phyloP scores from a whole-genome alignment of 2,888 invertebrate genomes.

The Zonitis immaculata region DNA sequence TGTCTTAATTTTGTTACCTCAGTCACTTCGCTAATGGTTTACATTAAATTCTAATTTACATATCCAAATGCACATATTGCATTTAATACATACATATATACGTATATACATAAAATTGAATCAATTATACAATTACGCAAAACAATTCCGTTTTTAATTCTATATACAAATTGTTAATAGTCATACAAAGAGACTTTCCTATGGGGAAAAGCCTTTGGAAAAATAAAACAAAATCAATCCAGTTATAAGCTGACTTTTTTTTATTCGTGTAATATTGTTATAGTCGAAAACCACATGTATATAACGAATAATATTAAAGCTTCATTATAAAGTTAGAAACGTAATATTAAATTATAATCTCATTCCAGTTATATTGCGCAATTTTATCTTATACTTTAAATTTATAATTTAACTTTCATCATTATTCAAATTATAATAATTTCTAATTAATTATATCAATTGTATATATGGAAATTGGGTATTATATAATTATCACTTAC shows the following conservation, averaged over 20 bases:
- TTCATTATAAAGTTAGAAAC: not conserved
- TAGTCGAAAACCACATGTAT: not conserved
- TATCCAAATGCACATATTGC: no score
- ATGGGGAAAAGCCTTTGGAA: not conserved
- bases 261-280: not conserved
- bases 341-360: not conserved
- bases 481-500: no score
- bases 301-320: not conserved
- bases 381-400: not conserved
- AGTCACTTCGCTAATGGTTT: no score
- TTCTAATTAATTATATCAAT: no score
- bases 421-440: no score
- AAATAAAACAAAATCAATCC: not conserved
- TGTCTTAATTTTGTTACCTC: conserved; percentile 29
- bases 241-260: not conserved
- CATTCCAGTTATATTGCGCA: not conserved
- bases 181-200: not conserved
- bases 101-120: no score
- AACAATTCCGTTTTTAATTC: not conserved
- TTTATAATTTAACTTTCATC: not conserved
- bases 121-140: not conserved
- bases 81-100: no score
- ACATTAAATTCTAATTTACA: no score
- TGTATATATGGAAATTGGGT: no score
- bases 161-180: not conserved